Evolutionary conservation across 1,140 invertebrate genomes (phyloP).

Genomic region (Leguminivora glycinivorella): DNA sequence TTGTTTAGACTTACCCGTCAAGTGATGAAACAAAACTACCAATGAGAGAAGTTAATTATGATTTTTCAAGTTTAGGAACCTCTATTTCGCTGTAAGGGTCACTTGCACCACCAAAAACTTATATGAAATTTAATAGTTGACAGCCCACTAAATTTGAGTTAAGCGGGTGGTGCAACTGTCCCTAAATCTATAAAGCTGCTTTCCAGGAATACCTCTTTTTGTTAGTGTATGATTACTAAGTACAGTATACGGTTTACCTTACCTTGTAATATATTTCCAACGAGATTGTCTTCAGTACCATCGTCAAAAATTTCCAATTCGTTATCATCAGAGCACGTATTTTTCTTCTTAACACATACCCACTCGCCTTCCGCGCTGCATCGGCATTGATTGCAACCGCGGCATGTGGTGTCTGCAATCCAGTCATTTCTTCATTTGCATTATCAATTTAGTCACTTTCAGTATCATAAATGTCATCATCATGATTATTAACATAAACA

Average conservation of each 20-base stretch:
- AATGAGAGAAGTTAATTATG: too few species aligned
- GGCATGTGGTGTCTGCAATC: constrained; percentile 53
- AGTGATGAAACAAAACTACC: too few species aligned
- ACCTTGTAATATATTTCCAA: neutral
- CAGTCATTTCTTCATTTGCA: neutral
- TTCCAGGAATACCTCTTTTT: neutral
- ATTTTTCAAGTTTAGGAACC: too few species aligned
- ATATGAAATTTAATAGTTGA: too few species aligned
- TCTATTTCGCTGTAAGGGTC: too few species aligned
- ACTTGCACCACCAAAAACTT: too few species aligned
- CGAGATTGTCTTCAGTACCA: neutral
- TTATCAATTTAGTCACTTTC: neutral
- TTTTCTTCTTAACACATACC: constrained; percentile 43
- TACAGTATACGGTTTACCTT: neutral
- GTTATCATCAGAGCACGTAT: constrained; percentile 38
- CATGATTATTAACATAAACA: too few species aligned
- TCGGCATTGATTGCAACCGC: constrained; percentile 51
- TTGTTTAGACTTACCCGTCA: too few species aligned
- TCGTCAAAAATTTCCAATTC: constrained; percentile 15
- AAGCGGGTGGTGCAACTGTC: too few species aligned
- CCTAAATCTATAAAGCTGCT: too few species aligned
- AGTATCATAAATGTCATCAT: neutral
- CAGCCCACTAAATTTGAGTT: too few species aligned
- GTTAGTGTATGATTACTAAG: neutral
- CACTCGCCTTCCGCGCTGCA: constrained; percentile 48